These are phyloP conservation scores for Arbacia lixula DNA, from an alignment of 53 echinoderm and acorn worm genomes.

Conservation along the genomic window DNA sequence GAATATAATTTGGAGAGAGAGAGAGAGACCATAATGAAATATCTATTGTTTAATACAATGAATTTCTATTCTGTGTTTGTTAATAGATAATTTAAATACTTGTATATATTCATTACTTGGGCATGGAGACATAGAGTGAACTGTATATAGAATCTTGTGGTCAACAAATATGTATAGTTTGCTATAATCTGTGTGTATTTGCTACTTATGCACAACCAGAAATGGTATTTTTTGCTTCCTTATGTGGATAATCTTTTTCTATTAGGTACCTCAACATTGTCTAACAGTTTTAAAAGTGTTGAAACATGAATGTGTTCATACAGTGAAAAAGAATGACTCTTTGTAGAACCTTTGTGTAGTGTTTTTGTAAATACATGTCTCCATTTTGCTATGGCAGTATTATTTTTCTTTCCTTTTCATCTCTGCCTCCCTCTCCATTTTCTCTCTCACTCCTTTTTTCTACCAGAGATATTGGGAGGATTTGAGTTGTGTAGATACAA, in stretches of 20 bases:
- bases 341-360: constrained; percentile 14
- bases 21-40: constrained; percentile 36
- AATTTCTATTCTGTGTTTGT: constrained; percentile 33
- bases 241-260: constrained; percentile 30
- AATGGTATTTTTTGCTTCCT: constrained; percentile 32
- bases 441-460: constrained; percentile 9
- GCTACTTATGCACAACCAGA: constrained; percentile 58
- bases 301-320: constrained; percentile 19
- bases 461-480: background rate
- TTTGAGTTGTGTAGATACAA: background rate
- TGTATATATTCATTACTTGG: constrained; percentile 49
- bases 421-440: constrained; percentile 9
- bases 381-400: constrained; percentile 48
- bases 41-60: constrained; percentile 30
- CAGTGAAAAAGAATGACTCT: constrained; percentile 23
- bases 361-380: constrained; percentile 33
- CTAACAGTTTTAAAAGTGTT: constrained; percentile 24
- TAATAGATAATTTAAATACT: constrained; percentile 33
- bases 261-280: constrained; percentile 51
- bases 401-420: constrained; percentile 15
- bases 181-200: constrained; percentile 42
- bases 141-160: constrained; percentile 32
- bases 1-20: constrained; percentile 44
- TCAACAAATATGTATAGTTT: constrained; percentile 54
- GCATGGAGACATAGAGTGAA: constrained; percentile 12